Conservation (phyloP, 2,113 vertebrate genomes). For the Oryzias javanicus region DNA sequence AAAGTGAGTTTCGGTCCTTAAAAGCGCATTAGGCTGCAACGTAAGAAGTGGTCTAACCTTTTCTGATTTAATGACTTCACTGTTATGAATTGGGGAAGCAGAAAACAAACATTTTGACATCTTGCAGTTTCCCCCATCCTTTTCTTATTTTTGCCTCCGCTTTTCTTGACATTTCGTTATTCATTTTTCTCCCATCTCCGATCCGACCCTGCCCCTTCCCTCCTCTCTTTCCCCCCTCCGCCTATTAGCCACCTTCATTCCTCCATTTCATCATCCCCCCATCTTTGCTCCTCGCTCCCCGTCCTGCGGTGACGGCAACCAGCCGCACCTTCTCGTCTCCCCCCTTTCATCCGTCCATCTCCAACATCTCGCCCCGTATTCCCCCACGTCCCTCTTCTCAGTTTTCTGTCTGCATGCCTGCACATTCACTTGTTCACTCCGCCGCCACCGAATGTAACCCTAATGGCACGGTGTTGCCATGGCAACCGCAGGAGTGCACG, state of each 20-base stretch:
- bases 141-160: not conserved
- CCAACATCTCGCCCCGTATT: not conserved
- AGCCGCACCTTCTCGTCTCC: slow-evolving; percentile 1
- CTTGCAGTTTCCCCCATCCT: too few species aligned
- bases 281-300: not conserved
- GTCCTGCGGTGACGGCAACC: slow-evolving; percentile 3
- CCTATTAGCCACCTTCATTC: not conserved
- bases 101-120: slow-evolving; percentile 15
- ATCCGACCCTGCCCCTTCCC: not conserved
- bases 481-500: slow-evolving; percentile 51
- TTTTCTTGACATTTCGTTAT: slow-evolving; percentile 3
- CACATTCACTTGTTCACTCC: slow-evolving; percentile 43
- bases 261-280: not conserved
- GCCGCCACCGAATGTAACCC: slow-evolving; percentile 56
- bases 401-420: slow-evolving; percentile 22
- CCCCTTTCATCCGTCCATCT: slow-evolving; percentile 17
- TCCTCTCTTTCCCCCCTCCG: not conserved
- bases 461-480: slow-evolving; percentile 67
- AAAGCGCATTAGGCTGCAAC: too few species aligned
- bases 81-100: slow-evolving; percentile 11
- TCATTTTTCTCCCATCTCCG: not conserved
- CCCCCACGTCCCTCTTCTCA: not conserved
- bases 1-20: too few species aligned
- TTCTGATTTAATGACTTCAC: not conserved
- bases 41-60: too few species aligned